Conservation (phyloP, 1,140 invertebrate species). For the Spodoptera litura region DNA sequence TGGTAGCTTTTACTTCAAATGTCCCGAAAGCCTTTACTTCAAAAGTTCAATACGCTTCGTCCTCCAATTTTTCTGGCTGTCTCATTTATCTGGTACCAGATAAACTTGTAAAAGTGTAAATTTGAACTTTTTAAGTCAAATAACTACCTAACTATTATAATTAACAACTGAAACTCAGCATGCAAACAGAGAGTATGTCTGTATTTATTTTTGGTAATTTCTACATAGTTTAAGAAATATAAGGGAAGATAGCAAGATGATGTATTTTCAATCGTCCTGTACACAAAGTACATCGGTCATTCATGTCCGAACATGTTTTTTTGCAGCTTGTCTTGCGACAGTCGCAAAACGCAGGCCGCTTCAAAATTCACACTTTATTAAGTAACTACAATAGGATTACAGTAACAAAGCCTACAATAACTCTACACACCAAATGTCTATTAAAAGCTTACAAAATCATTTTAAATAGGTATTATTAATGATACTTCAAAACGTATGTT, state of each 20-base stretch:
- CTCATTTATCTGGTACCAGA: too few species aligned
- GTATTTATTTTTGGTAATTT: too few species aligned
- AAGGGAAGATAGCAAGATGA: too few species aligned
- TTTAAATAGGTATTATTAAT: slow-evolving; percentile 46
- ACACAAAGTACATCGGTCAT: slow-evolving; percentile 44
- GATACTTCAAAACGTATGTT: slow-evolving; percentile 25
- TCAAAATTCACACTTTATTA: slow-evolving; percentile 46
- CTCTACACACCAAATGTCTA: slow-evolving; percentile 27
- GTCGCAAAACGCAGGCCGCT: slow-evolving; percentile 39
- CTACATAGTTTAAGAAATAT: too few species aligned
- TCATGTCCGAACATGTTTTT: slow-evolving; percentile 53
- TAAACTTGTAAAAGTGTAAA: too few species aligned
- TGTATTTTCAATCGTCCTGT: slow-evolving; percentile 11
- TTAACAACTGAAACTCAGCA: too few species aligned
- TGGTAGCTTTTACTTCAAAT: not conserved
- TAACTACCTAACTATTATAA: too few species aligned
- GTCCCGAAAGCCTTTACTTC: not conserved
- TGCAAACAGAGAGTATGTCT: too few species aligned
- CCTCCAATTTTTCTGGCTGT: too few species aligned
- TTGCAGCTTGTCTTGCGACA: slow-evolving; percentile 49
- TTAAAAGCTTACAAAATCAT: slow-evolving; percentile 31
- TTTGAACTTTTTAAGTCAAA: too few species aligned
- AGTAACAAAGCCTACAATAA: slow-evolving; percentile 29
- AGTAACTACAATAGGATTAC: slow-evolving; percentile 49
- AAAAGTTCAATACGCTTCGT: too few species aligned